Conservation (phyloP, 1,140 invertebrate genomes). For the Pseudomyrmex dendroicus region DNA sequence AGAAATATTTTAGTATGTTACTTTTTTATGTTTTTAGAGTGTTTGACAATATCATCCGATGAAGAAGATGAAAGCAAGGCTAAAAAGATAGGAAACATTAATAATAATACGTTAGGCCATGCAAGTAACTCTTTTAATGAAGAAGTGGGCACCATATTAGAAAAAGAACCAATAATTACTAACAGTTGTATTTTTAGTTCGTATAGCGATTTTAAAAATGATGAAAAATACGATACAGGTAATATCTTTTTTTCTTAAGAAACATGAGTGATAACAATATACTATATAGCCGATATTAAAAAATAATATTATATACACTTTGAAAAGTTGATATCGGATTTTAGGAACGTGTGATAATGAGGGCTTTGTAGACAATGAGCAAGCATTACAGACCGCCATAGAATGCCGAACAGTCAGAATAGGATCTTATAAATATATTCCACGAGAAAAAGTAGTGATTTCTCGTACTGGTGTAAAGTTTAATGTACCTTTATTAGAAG, state of each 20-base stretch:
- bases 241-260: not conserved
- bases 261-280: not conserved
- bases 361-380: constrained; percentile 63
- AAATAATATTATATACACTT: not conserved
- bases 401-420: constrained; percentile 91
- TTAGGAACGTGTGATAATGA: constrained; percentile 75
- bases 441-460: constrained; percentile 89
- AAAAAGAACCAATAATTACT: constrained; percentile 86
- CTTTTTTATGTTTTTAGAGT: constrained; percentile 71
- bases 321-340: constrained; percentile 7
- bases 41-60: constrained; percentile 83
- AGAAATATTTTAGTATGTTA: too few relatives aligned
- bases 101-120: constrained; percentile 54
- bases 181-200: constrained; percentile 73
- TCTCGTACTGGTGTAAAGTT: constrained; percentile 89
- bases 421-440: constrained; percentile 91
- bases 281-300: not conserved
- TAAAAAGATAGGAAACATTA: constrained; percentile 49
- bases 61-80: constrained; percentile 80
- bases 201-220: constrained; percentile 60
- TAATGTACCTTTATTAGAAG: constrained; percentile 88
- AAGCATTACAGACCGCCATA: constrained; percentile 82
- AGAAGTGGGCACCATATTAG: constrained; percentile 77
- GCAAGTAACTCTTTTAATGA: constrained; percentile 65
- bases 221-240: constrained; percentile 68